phyloP scores from a whole-genome alignment of 2,888 invertebrate species.

The Eurois occulta region DNA sequence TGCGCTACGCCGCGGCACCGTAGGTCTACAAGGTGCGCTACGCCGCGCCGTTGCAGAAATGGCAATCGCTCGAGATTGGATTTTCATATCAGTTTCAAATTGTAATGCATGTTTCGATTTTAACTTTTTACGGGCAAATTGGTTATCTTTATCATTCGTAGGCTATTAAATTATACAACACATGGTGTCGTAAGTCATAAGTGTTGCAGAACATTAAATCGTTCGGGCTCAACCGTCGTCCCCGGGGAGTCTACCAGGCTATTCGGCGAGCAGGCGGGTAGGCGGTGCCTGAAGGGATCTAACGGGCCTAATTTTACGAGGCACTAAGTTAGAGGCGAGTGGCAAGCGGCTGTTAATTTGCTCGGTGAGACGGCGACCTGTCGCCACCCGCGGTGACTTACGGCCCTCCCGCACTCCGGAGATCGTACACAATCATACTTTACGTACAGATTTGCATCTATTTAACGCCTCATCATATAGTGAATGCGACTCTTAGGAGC shows the following conservation, averaged over 20 bases:
- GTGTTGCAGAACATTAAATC: slow-evolving; percentile 80
- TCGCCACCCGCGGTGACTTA: slow-evolving; percentile 89
- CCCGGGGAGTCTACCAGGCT: slow-evolving; percentile 74
- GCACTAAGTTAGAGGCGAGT: slow-evolving; percentile 88
- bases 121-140: not conserved
- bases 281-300: slow-evolving; percentile 82
- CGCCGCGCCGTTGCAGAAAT: slow-evolving; percentile 12
- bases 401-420: slow-evolving; percentile 74
- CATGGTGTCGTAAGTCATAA: slow-evolving; percentile 73
- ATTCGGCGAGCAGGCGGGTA: slow-evolving; percentile 58
- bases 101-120: not conserved
- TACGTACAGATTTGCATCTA: slow-evolving; percentile 77
- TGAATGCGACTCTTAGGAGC: slow-evolving; percentile 3
- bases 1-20: not conserved
- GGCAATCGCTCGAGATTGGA: not conserved
- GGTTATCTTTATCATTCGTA: not conserved
- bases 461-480: slow-evolving; percentile 67
- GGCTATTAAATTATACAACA: slow-evolving; percentile 1
- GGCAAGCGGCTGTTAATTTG: slow-evolving; percentile 89
- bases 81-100: slow-evolving; percentile 7
- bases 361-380: slow-evolving; percentile 82
- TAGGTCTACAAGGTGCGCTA: not conserved
- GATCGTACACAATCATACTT: slow-evolving; percentile 73
- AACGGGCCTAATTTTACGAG: slow-evolving; percentile 89
- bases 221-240: slow-evolving; percentile 76